Base-by-base conservation (phyloP, 2,113 vertebrate genomes). In the Corydoras sp. region DNA sequence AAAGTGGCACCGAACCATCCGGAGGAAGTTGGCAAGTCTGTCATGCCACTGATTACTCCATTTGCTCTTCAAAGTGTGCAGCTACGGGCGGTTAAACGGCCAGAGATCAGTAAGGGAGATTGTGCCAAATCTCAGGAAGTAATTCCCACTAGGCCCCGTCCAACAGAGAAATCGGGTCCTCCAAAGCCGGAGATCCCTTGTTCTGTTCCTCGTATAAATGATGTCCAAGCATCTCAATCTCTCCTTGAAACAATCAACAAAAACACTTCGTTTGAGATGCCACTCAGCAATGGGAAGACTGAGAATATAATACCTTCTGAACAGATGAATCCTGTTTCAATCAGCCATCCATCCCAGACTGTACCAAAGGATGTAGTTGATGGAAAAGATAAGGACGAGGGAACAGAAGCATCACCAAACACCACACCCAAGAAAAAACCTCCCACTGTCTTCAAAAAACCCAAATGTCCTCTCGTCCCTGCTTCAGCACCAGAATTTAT, bases 381-480 rank as follows among this genome's bases (percentile, higher is more conserved):
- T 43, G 35, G 7, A 43, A 43, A 43, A 43, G 7, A 62, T 10
- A 59, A 68, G 5, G 81, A 51, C n/a, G 78, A 1, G 35, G 74
- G 80, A 84, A 0, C 3, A 55, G 2, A 1, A 73, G 71, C 76
- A 75, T 69, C 78, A 70, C 81, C 72, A 65, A 82, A 79, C 76
- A 58, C 81, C 15, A 86, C 89, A 12, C 83, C 88, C 79, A 91
- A 90, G 89, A 94, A 91, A 82, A 95, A 91, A 73, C 96, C 95
- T 4, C 94, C 95, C 72, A 88, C 87, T 61, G 77, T 93, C 80
- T 92, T 91, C 71, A 97, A 95, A 89, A 99, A 98, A 81, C 95
- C 96, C 85, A 94, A 91, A 87, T 85, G 97, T 69, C 87, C 89
- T 31, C 85, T 92, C 0, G 88, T 92, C 72, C 88, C 89, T 75